Evolutionary conservation across 1,140 invertebrate species (phyloP).

Genomic region (Tetragonula clypearis): DNA sequence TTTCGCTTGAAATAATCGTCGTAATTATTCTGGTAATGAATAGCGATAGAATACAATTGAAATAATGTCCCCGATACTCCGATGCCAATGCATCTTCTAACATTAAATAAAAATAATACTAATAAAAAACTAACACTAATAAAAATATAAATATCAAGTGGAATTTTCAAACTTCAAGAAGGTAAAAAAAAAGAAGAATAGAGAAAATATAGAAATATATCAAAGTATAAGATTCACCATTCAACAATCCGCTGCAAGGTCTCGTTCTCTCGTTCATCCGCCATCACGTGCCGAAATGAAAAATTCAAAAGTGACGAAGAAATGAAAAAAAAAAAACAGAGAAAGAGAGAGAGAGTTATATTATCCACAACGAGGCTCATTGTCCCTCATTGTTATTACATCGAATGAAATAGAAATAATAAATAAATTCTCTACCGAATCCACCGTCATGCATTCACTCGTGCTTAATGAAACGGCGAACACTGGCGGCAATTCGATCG

Average conservation of each 20-base stretch:
- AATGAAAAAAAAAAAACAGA: neutral
- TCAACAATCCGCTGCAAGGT: accelerated
- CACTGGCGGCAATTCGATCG: constrained; percentile 31
- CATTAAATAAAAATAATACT: no score
- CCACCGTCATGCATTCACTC: neutral
- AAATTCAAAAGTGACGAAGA: no score
- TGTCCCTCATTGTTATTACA: neutral
- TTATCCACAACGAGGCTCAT: neutral
- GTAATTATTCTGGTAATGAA: neutral
- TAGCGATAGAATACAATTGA: no score
- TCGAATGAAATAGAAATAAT: neutral
- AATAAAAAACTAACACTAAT: no score
- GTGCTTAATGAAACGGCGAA: neutral
- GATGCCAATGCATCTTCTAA: neutral
- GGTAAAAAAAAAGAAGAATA: neutral
- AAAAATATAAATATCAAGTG: no score
- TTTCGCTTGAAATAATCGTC: neutral
- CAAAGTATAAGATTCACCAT: neutral
- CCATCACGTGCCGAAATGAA: no score
- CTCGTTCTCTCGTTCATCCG: neutral
- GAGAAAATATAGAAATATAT: neutral
- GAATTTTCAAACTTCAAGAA: neutral
- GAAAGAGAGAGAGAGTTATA: neutral
- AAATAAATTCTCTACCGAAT: neutral
- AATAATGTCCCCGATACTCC: no score